phyloP scores from a whole-genome alignment of 2,888 invertebrate genomes.

The Drosophila neotestacea region DNA sequence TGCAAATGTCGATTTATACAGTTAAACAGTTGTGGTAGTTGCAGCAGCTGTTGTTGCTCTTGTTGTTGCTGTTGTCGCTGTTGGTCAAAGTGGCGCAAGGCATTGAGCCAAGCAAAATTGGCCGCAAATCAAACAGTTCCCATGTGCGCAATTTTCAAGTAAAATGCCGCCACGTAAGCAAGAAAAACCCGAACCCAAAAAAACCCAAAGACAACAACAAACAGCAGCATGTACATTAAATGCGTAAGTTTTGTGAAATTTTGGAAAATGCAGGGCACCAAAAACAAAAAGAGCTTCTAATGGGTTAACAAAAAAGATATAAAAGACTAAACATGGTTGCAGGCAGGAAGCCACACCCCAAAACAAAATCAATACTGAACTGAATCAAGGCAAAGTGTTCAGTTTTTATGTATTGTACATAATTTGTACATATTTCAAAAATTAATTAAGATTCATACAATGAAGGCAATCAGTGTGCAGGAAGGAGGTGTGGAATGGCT shows the following conservation, averaged over 20 bases:
- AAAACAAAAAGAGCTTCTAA: slow-evolving; percentile 32
- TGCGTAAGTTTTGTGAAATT: slow-evolving; percentile 55
- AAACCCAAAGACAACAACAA: slow-evolving; percentile 28
- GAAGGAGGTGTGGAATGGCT: not conserved
- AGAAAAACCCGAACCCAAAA: slow-evolving; percentile 55
- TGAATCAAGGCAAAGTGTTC: slow-evolving; percentile 15
- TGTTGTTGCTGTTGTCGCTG: slow-evolving; percentile 17
- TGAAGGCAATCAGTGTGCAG: slow-evolving; percentile 15
- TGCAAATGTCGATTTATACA: slow-evolving; percentile 71
- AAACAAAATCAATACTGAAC: slow-evolving; percentile 13
- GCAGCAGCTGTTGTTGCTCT: slow-evolving; percentile 16
- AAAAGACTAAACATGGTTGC: slow-evolving; percentile 13
- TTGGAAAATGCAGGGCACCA: slow-evolving; percentile 35
- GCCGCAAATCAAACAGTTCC: slow-evolving; percentile 81
- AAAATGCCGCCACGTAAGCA: slow-evolving; percentile 68
- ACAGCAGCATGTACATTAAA: slow-evolving; percentile 34
- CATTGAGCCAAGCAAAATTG: slow-evolving; percentile 70
- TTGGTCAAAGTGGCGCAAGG: slow-evolving; percentile 60
- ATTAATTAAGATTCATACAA: slow-evolving; percentile 72
- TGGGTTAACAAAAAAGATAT: slow-evolving; percentile 26
- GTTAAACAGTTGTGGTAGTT: slow-evolving; percentile 53
- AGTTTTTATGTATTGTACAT: slow-evolving; percentile 12
- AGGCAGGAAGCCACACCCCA: slow-evolving; percentile 72
- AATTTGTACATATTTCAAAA: slow-evolving; percentile 57
- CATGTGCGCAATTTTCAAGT: slow-evolving; percentile 74